Evolutionary conservation across 2,888 invertebrate species (phyloP), one percentile per base, ranked within the genome.

Genomic region (Heliconius ethilla): DNA sequence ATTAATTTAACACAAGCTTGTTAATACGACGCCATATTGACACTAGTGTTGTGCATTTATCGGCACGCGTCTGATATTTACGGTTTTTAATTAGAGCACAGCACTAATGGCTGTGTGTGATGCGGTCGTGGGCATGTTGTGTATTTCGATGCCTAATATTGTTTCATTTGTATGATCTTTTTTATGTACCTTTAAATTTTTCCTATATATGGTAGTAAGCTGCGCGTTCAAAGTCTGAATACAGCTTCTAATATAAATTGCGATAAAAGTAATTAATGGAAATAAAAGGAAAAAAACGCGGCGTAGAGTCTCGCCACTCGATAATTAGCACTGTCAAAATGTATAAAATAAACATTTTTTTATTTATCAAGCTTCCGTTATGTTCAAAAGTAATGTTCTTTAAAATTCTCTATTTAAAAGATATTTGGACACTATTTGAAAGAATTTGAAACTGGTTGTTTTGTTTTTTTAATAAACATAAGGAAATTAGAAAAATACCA

Each of bases 71-170:
- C 83, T 37, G 84, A 87, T 87, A 86, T 89, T 89, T 89, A 89
- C 89, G 86, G 86, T 87, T 89, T 89, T 89, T 89, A 89, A 89
- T 89, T 89, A 89, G 88, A 87, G 85, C 84, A 79, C 80, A 81
- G 69, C 83, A 80, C 83, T 84, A 84, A 84, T 83, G 82, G 83
- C 84, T 83, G 83, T 78, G 86, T 85, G 86, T 86, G 86, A 85
- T 82, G 79, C 82, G 83, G 77, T 81, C 70, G 78, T 37, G 72
- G 75, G 51, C 51, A 33, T 75, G 69, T 67, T 63, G 51, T 67
- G 40, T 55, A 33, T 72, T 29, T 66, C 66, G 78, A 72, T 69
- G 27, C 75, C 67, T 75, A 69, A 77, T 69, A 67, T 72, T 75
- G 75, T 78, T 70, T 70, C 55, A 70, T 55, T 70, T 75, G 65